Conservation (phyloP, 2,797 vertebrate genomes). For the Lepus townsendii region DNA sequence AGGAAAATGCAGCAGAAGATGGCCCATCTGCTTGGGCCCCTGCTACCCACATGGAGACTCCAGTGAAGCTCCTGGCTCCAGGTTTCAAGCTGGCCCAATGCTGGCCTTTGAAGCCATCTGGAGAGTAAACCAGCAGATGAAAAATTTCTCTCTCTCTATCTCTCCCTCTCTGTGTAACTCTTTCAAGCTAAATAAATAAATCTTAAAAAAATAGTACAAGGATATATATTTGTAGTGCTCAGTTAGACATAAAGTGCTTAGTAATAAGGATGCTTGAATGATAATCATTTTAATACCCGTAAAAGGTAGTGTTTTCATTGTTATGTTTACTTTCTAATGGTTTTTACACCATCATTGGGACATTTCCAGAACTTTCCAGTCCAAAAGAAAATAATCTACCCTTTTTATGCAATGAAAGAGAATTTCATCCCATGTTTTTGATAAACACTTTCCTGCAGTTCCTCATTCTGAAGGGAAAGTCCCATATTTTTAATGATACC, state of each 20-base stretch:
- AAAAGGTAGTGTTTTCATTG: neutral
- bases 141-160: no score
- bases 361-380: neutral
- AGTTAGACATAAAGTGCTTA: neutral
- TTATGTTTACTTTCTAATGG: slow-evolving; percentile 39
- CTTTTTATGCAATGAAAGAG: neutral
- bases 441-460: slow-evolving; percentile 40
- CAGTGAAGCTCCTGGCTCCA: no score
- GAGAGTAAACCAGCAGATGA: no score
- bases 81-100: no score
- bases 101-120: no score
- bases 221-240: neutral
- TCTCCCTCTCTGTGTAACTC: no score
- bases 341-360: slow-evolving; percentile 23
- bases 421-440: neutral
- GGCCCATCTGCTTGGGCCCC: no score
- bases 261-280: slow-evolving; percentile 29
- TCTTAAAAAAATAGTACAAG: neutral
- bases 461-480: slow-evolving; percentile 45
- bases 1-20: no score
- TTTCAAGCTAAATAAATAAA: no score
- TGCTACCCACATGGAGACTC: no score
- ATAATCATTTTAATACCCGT: slow-evolving; percentile 18
- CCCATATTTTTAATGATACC: neutral
- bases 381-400: neutral